phyloP scores from a whole-genome alignment of 2,113 vertebrate genomes.

The Aphelocoma coerulescens region DNA sequence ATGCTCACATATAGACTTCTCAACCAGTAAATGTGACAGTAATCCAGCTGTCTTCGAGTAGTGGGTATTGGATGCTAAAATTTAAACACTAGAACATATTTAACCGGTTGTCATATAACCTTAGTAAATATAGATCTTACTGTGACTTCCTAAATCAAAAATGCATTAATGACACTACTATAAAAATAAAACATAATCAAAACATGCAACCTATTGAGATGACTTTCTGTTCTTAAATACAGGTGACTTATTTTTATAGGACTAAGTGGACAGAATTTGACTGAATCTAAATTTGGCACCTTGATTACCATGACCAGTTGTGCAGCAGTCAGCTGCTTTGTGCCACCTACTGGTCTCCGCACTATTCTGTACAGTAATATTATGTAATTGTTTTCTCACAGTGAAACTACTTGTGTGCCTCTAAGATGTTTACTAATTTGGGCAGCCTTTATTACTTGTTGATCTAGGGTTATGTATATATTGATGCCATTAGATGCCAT shows the following conservation, averaged over 20 bases:
- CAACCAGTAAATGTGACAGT: neutral
- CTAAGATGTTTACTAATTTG: neutral
- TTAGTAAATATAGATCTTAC: neutral
- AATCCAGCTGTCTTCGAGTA: neutral
- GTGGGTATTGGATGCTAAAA: neutral
- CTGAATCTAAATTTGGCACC: neutral
- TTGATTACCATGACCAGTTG: neutral
- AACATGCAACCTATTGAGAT: neutral
- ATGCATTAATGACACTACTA: rapidly evolving
- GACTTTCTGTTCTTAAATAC: neutral
- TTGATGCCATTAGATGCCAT: neutral
- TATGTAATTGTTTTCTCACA: neutral
- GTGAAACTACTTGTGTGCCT: neutral
- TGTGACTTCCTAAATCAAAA: neutral
- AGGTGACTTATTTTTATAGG: neutral
- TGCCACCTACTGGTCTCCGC: neutral
- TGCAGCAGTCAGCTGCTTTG: neutral
- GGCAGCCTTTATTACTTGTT: neutral
- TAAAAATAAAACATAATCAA: neutral
- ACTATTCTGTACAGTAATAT: neutral
- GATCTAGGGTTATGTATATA: neutral
- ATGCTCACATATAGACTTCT: neutral
- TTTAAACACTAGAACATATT: neutral
- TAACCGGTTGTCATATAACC: neutral
- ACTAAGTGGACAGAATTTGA: neutral